Evolutionary conservation across 2,113 vertebrate genomes (phyloP).

Genomic region (Ursus arctos): DNA sequence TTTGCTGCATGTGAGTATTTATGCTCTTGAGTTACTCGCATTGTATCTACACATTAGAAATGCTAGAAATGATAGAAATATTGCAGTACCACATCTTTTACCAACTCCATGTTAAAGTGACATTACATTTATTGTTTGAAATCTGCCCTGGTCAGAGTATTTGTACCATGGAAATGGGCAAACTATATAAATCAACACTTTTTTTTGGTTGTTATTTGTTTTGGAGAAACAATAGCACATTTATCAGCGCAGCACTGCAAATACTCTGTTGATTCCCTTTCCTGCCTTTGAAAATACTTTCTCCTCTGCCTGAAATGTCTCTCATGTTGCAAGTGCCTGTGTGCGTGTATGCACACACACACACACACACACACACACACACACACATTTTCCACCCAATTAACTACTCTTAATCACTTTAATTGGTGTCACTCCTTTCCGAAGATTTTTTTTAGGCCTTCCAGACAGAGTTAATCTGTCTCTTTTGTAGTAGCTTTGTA

Average conservation of each 20-base stretch:
- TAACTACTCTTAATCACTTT: not conserved
- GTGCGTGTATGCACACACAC: accelerated
- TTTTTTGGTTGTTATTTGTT: not conserved
- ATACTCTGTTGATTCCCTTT: not conserved
- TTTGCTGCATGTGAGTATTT: not conserved
- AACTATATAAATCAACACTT: not conserved
- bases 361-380: not conserved
- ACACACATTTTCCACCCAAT: not conserved
- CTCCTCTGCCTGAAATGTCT: not conserved
- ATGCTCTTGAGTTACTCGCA: not conserved
- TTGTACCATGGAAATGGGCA: not conserved
- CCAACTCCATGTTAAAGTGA: not conserved
- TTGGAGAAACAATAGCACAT: not conserved
- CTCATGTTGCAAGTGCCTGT: not conserved
- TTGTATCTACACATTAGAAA: not conserved
- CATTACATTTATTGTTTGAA: not conserved
- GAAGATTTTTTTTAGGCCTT: not conserved
- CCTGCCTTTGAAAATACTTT: not conserved
- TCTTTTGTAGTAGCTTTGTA: not conserved
- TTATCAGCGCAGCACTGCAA: not conserved
- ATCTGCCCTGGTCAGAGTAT: not conserved
- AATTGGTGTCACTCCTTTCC: not conserved
- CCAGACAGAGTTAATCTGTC: not conserved
- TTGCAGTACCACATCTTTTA: not conserved
- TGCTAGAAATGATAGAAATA: not conserved